Conservation (phyloP, 2,888 invertebrate species). For the Chaetoderma sp. region DNA sequence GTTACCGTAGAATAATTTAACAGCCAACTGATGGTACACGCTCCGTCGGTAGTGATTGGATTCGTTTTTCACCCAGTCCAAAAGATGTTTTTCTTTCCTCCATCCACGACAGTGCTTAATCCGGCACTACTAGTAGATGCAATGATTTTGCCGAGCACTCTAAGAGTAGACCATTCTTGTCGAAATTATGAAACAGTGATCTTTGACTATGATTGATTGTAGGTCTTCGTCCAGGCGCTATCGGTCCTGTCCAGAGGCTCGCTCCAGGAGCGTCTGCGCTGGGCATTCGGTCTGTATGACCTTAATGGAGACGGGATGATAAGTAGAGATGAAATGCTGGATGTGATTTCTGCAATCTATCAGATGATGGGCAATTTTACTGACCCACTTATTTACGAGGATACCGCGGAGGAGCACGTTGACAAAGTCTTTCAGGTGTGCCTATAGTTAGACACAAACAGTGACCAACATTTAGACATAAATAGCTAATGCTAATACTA, state of each 20-base stretch:
- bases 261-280: slow-evolving; percentile 91
- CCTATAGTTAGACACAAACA: not conserved
- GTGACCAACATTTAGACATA: not conserved
- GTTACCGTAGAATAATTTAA: too few relatives aligned
- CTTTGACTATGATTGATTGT: too few relatives aligned
- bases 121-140: too few relatives aligned
- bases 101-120: too few relatives aligned
- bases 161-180: too few relatives aligned
- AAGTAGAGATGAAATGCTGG: slow-evolving; percentile 94
- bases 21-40: too few relatives aligned
- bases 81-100: too few relatives aligned
- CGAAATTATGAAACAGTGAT: too few relatives aligned
- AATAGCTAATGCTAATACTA: too few relatives aligned
- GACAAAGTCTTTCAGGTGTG: slow-evolving; percentile 93
- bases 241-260: slow-evolving; percentile 93
- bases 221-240: slow-evolving; percentile 95
- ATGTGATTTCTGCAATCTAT: slow-evolving; percentile 93
- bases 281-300: slow-evolving; percentile 96
- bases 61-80: too few relatives aligned
- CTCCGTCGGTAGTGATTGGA: too few relatives aligned
- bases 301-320: slow-evolving; percentile 93
- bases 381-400: slow-evolving; percentile 86
- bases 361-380: slow-evolving; percentile 94
- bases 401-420: slow-evolving; percentile 88
- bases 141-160: too few relatives aligned